Evolutionary conservation across 1,140 invertebrate species (phyloP).

Genomic region (Thrips palmi): DNA sequence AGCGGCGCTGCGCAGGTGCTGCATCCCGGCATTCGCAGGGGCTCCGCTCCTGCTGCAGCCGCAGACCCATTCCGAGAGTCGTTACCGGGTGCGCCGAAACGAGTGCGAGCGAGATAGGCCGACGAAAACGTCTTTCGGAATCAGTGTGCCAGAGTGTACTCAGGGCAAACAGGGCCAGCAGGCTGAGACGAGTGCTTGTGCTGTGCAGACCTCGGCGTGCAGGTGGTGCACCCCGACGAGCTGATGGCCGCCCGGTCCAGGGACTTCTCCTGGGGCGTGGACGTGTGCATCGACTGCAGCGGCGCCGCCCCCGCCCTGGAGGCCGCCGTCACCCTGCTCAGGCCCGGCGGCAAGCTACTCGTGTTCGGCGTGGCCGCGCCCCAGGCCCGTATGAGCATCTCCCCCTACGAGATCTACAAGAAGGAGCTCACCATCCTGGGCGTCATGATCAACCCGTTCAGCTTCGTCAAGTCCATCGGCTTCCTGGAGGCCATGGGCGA

Average conservation of each 20-base stretch:
- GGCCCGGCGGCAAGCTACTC: conserved; percentile 30
- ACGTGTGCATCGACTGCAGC: conserved; percentile 47
- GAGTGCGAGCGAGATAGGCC: no score
- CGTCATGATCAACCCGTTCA: conserved; percentile 44
- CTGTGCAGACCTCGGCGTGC: conserved; percentile 31
- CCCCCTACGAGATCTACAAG: conserved; percentile 35
- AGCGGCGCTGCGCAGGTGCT: no score
- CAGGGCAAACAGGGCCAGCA: no score
- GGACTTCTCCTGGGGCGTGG: conserved; percentile 23
- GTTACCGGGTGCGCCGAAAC: no score
- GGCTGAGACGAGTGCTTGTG: conserved; percentile 5
- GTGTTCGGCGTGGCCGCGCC: conserved; percentile 35
- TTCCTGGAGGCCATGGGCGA: conserved; percentile 38
- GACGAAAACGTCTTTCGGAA: no score
- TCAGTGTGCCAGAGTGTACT: no score
- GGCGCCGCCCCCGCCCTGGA: conserved; percentile 36
- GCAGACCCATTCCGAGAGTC: no score
- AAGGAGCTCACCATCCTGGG: conserved; percentile 43
- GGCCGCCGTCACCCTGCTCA: conserved; percentile 25
- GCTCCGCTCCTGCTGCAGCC: no score
- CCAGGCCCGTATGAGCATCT: conserved; percentile 30
- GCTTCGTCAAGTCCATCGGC: conserved; percentile 38
- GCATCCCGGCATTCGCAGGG: no score
- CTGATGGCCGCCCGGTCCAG: conserved; percentile 24
- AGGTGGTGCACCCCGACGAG: conserved; percentile 31